Conservation (phyloP, 2,113 vertebrate species). For the Spizaetus ornatus region DNA sequence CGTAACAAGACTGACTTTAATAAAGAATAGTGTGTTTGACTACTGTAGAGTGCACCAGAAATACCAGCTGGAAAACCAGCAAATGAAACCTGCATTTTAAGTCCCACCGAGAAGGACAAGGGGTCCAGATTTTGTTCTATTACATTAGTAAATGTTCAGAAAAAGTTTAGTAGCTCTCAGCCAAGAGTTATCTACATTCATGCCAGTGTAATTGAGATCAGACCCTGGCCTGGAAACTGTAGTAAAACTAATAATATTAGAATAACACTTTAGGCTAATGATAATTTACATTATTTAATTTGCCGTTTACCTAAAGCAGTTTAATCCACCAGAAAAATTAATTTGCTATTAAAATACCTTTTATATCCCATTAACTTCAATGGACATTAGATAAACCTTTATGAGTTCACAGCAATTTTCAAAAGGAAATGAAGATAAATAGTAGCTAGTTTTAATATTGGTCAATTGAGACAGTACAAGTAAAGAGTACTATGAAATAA, state of each 20-base stretch:
- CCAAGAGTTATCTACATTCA: background rate
- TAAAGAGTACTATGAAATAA: background rate
- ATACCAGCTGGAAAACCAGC: background rate
- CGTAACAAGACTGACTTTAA: background rate
- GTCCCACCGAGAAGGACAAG: background rate
- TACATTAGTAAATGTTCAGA: background rate
- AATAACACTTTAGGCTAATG: slow-evolving; percentile 10
- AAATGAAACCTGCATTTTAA: background rate
- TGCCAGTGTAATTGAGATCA: background rate
- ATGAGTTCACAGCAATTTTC: background rate
- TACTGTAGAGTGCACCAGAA: background rate
- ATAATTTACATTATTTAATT: slow-evolving; percentile 34
- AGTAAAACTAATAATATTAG: slow-evolving; percentile 8
- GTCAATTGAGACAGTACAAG: background rate
- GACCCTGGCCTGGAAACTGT: background rate
- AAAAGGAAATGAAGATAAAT: background rate
- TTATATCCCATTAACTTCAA: background rate
- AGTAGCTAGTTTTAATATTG: background rate
- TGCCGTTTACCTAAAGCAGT: background rate
- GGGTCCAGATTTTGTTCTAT: background rate
- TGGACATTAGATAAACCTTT: background rate
- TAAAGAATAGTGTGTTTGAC: background rate
- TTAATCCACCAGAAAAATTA: slow-evolving; percentile 31
- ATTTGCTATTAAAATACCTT: background rate
- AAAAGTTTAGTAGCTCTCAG: background rate